Evolutionary conservation across 2,888 invertebrate species (phyloP), one percentile per base, ranked within the genome.

Genomic region (Agonopterix arenella): DNA sequence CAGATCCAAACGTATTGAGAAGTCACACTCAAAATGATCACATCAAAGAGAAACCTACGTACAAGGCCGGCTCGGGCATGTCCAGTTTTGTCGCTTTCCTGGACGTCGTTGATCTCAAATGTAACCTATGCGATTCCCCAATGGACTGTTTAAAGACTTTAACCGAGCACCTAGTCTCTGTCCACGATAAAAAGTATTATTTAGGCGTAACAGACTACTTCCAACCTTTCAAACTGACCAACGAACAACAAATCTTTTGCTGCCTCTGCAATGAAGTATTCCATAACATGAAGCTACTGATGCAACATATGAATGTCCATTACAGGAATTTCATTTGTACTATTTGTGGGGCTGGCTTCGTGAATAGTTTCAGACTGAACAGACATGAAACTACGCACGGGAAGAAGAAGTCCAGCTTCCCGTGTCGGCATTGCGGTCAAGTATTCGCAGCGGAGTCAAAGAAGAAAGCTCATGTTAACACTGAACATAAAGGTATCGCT

Each of bases 251-350:
- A 38, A 80, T 86, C 4, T 73, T 77, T 49, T 89, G 89, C 55
- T 84, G 84, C 40, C 65, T 86, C 0, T 86, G 88, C 56, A 64
- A 63, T 38, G 84, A 85, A 50, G 69, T 68, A 0, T 89, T 77
- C 46, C 82, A 85, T 54, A 88, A 83, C 28, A 86, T 88, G 84
- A 85, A 82, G 54, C 54, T 80, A 1, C 51, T 89, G 9, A 84
- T 83, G 79, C 86, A 84, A 36, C 89, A 89, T 42, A 89, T 89
- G 89, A 88, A 89, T 45, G 59, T 75, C 0, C 89, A 89, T 44
- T 89, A 78, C 43, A 69, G 84, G 44, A 89, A 89, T 53, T 89
- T 86, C 40, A 86, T 88, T 41, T 89, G 89, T 55, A 80, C 83
- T 0, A 81, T 69, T 1, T 89, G 89, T 49, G 89, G 89, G 0